These are phyloP conservation scores for Tychaedon coryphoeus DNA, from an alignment of 2,113 vertebrate species.

Conservation along the genomic window DNA sequence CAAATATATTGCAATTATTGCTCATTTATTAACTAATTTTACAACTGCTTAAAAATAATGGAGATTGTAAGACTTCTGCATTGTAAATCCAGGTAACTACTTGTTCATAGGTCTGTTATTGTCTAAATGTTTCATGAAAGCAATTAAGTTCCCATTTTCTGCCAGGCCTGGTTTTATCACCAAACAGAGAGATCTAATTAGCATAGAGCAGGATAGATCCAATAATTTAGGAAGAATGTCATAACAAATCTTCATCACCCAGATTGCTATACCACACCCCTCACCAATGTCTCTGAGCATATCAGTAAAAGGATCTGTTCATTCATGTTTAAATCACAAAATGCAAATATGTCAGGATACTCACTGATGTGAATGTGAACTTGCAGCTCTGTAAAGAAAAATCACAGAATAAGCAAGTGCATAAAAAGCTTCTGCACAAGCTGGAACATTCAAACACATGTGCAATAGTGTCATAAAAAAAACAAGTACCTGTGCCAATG, in stretches of 20 bases:
- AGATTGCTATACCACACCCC: neutral
- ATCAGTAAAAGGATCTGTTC: neutral
- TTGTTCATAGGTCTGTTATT: constrained; percentile 38
- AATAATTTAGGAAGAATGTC: constrained; percentile 29
- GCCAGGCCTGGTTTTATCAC: constrained; percentile 30
- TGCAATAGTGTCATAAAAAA: constrained; percentile 6
- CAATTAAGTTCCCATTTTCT: constrained; percentile 42
- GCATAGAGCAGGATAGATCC: constrained; percentile 13
- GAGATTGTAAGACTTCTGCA: neutral
- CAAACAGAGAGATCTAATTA: constrained; percentile 36
- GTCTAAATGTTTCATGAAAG: constrained; percentile 36
- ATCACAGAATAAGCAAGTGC: neutral
- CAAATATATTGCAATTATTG: neutral
- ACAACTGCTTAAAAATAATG: neutral
- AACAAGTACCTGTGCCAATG: neutral
- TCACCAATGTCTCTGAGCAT: neutral
- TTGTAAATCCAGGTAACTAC: constrained; percentile 20
- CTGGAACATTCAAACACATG: neutral
- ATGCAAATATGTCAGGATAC: neutral
- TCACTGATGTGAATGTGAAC: neutral
- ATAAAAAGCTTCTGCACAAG: neutral
- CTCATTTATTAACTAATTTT: constrained; percentile 1
- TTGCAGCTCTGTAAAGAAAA: constrained; percentile 20
- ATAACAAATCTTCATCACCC: constrained; percentile 22
- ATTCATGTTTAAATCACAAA: neutral